Evolutionary conservation across 1,140 invertebrate genomes (phyloP).

Genomic region (Lithobius niger): DNA sequence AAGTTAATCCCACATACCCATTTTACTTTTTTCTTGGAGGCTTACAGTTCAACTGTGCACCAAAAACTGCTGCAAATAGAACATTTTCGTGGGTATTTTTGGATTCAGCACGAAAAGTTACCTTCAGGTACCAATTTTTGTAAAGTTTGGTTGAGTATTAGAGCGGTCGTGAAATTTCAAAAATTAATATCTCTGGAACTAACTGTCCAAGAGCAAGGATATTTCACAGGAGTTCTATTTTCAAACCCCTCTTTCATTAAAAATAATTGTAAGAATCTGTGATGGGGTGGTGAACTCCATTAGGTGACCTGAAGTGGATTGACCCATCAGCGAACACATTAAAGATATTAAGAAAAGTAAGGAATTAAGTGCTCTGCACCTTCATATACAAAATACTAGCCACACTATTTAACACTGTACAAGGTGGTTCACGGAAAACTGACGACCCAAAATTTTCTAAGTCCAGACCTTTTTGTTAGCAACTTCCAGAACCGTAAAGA

Average conservation of each 20-base stretch:
- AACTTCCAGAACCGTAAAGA: no score
- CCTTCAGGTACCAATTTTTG: not conserved
- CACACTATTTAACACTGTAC: not conserved
- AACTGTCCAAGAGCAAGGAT: not conserved
- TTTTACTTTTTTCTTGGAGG: not conserved
- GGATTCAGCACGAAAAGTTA: not conserved
- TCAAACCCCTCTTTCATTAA: not conserved
- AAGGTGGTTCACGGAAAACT: not conserved
- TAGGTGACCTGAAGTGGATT: not conserved
- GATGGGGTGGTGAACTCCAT: not conserved
- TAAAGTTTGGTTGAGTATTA: no score
- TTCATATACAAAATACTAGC: not conserved
- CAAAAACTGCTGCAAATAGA: not conserved
- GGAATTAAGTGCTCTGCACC: not conserved
- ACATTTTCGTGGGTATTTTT: not conserved
- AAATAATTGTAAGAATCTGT: not conserved
- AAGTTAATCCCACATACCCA: not conserved
- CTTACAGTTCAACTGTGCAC: not conserved
- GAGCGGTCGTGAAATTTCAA: not conserved
- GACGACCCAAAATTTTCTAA: no score
- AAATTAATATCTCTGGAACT: not conserved
- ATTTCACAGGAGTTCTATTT: not conserved
- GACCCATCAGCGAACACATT: not conserved
- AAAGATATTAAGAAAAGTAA: not conserved
- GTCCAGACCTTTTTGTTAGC: no score